Base-by-base conservation (phyloP, 2,797 vertebrate genomes). In the Ctenopoma kingsleyae region DNA sequence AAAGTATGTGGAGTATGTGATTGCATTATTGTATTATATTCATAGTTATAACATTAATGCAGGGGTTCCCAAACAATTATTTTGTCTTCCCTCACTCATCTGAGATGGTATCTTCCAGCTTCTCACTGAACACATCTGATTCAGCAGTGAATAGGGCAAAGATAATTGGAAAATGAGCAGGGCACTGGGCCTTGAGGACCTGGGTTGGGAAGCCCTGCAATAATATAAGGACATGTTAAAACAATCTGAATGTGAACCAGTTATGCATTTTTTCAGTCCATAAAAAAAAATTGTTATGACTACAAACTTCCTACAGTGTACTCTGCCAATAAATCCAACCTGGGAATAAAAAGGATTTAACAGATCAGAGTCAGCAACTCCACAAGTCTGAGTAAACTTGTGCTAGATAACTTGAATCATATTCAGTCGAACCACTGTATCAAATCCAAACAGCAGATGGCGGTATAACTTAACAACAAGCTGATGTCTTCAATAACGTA, bases 261-360 rank as follows among this genome's bases (percentile, higher is more conserved):
- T 67, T 43, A 74, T 36, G 22, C 23, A 27, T 35, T 70, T 44
- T 70, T 77, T 62, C 23, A 53, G 4, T 43, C 70, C 11, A 48
- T 27, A 9, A 60, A 23, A 46, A 43, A 41, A 20, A 63, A 49
- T 50, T 71, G 15, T 41, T 4, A 12, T 65, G n/a, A 40, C 74
- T 60, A 51, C 83, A 92, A 89, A 94, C 83, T 88, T 95, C 81
- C 85, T 82, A 92, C 72, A 91, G 94, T 95, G 90, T 93, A 93
- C 90, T 76, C 94, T 93, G 92, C 91, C 86, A 94, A 91, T 85
- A 91, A 94, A 93, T 71, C 88, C 94, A 95, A 94, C 90, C 90
- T 91, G 82, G 90, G 82, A 97, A 96, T 96, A 97, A 97, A 96
- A 96, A 95, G 46, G 32, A 81, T 84, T 86, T 81, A 91, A 86